A percentile compares a stretch with the other conserved stretches of the same genome.
phyloP scores from a whole-genome alignment of 2,797 vertebrate genomes.

The Amphiprion clarkii region DNA sequence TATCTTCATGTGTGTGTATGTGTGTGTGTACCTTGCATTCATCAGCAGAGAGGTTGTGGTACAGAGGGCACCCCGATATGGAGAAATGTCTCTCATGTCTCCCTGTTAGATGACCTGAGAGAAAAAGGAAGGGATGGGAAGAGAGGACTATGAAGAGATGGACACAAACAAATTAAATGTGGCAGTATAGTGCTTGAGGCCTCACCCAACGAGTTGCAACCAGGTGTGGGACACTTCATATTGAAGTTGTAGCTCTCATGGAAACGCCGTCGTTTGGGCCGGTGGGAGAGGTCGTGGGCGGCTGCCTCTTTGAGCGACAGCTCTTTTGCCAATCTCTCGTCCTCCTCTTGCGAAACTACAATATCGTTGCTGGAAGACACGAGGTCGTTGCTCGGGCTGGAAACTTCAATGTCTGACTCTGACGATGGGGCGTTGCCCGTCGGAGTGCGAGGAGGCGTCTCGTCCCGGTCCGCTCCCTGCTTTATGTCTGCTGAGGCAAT shows the following conservation, averaged over 20 bases:
- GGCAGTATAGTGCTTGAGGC: not conserved
- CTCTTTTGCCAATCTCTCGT: constrained; percentile 96
- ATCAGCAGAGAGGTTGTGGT: constrained; percentile 97
- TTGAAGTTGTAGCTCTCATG: constrained; percentile 99
- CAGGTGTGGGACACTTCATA: constrained; percentile 98
- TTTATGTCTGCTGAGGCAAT: constrained; percentile 86
- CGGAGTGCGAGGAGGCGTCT: constrained; percentile 95
- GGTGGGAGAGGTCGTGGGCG: constrained; percentile 94
- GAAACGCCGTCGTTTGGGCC: constrained; percentile 96
- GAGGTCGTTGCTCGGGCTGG: constrained; percentile 87
- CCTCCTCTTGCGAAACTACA: constrained; percentile 89
- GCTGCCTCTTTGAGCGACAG: constrained; percentile 95
- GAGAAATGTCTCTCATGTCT: constrained; percentile 98
- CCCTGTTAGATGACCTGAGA: constrained; percentile 93
- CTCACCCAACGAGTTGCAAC: constrained; percentile 95
- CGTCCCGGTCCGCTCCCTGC: constrained; percentile 89
- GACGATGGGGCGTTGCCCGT: constrained; percentile 95
- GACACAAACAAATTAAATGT: not conserved
- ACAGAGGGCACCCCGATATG: constrained; percentile 96
- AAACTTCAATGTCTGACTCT: constrained; percentile 96
- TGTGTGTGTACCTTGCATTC: constrained; percentile 93
- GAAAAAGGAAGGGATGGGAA: not conserved
- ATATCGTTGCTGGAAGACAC: constrained; percentile 88
- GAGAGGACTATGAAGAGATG: not conserved
- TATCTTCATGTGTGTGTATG: not conserved